Conservation (phyloP, 2,113 vertebrate genomes). For the Malurus melanocephalus region DNA sequence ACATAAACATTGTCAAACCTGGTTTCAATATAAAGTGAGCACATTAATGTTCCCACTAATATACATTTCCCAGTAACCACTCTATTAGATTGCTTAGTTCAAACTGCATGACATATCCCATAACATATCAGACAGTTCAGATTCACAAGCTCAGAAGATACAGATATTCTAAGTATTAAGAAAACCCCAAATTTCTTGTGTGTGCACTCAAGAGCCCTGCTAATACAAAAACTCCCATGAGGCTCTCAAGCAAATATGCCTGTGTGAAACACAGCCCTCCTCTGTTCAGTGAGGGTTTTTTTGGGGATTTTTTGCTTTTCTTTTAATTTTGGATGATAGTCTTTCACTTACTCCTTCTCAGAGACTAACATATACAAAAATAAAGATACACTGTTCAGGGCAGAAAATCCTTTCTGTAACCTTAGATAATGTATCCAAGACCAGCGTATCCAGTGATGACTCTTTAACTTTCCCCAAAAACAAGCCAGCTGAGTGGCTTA, state of each 20-base stretch:
- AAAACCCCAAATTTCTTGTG: not conserved
- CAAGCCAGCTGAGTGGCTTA: not conserved
- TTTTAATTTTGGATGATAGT: not conserved
- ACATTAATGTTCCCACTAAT: constrained; percentile 40
- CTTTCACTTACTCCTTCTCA: not conserved
- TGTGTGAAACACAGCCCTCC: not conserved
- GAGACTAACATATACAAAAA: not conserved
- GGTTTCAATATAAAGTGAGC: constrained; percentile 51
- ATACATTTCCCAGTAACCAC: constrained; percentile 19
- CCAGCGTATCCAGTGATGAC: not conserved
- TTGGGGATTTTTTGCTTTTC: not conserved
- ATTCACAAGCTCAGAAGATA: not conserved
- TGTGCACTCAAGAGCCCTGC: not conserved
- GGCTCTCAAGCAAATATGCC: not conserved
- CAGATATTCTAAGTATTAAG: not conserved
- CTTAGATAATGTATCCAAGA: not conserved
- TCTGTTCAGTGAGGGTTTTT: not conserved
- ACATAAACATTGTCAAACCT: constrained; percentile 62
- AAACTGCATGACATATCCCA: constrained; percentile 1
- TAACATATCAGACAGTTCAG: constrained; percentile 1
- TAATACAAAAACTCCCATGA: not conserved
- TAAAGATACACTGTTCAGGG: not conserved
- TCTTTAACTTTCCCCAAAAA: not conserved
- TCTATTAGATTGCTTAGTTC: constrained; percentile 31
- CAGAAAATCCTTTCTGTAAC: not conserved